Evolutionary conservation across 2,888 invertebrate species (phyloP).

Genomic region (Aradus depressus): DNA sequence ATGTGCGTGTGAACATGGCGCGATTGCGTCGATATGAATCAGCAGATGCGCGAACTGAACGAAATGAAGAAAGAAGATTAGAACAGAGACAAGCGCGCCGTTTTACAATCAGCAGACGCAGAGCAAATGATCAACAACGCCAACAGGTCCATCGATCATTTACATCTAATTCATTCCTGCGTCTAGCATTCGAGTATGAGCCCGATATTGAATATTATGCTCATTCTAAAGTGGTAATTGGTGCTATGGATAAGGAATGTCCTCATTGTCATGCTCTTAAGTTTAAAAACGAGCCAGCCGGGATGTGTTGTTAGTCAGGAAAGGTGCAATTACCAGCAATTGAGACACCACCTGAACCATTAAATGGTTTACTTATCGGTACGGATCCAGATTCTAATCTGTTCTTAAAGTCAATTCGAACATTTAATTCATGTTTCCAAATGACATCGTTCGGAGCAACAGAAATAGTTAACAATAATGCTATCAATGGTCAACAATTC

Average conservation of each 20-base stretch:
- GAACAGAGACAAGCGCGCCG: too few relatives aligned
- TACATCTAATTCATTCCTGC: too few relatives aligned
- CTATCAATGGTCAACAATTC: slow-evolving; percentile 11
- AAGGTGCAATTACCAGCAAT: slow-evolving; percentile 28
- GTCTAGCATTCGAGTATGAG: slow-evolving; percentile 32
- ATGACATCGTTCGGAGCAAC: slow-evolving; percentile 29
- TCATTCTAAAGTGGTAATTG: slow-evolving; percentile 29
- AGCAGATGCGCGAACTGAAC: too few relatives aligned
- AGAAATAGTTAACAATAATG: slow-evolving; percentile 16
- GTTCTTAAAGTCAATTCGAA: slow-evolving; percentile 30
- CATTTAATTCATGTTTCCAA: slow-evolving; percentile 31
- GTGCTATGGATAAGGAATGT: slow-evolving; percentile 21
- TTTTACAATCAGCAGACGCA: slow-evolving; percentile 27
- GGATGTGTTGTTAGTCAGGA: slow-evolving; percentile 30
- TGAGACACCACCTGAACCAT: slow-evolving; percentile 30
- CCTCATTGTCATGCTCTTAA: slow-evolving; percentile 31
- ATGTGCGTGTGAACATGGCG: too few relatives aligned
- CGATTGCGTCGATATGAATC: too few relatives aligned
- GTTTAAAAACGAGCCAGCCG: slow-evolving; percentile 30
- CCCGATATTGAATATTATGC: slow-evolving; percentile 32
- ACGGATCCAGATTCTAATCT: slow-evolving; percentile 29
- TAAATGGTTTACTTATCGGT: slow-evolving; percentile 29
- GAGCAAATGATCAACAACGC: slow-evolving; percentile 30
- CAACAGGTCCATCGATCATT: slow-evolving; percentile 29
- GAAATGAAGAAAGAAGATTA: background rate